Conservation (phyloP, 2,797 vertebrate species). For the Somateria mollissima region DNA sequence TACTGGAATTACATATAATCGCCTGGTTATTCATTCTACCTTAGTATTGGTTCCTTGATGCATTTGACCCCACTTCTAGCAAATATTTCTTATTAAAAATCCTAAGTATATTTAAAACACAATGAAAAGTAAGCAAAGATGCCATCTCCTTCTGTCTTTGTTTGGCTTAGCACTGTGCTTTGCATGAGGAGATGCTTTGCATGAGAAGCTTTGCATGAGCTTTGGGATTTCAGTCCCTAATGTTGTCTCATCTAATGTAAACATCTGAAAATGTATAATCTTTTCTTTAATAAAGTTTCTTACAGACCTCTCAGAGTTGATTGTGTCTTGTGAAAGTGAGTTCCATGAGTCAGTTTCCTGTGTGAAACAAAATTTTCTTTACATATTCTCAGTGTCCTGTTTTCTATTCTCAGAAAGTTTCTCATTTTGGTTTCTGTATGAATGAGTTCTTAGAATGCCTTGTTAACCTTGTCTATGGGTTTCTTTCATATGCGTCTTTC, state of each 20-base stretch:
- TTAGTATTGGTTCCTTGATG: neutral
- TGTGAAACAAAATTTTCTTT: constrained; percentile 43
- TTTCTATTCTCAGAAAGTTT: constrained; percentile 29
- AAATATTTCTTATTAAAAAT: neutral
- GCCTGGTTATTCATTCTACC: constrained; percentile 53
- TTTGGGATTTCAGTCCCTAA: constrained; percentile 49
- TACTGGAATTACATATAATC: constrained; percentile 66
- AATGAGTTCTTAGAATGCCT: neutral
- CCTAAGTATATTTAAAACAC: neutral
- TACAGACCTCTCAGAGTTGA: constrained; percentile 20
- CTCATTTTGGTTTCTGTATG: neutral
- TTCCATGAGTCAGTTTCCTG: constrained; percentile 29
- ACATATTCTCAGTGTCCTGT: neutral
- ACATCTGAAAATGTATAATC: constrained; percentile 55
- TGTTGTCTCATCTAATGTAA: constrained; percentile 38
- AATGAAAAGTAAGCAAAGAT: constrained; percentile 20
- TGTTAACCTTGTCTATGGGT: neutral
- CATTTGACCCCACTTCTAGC: neutral
- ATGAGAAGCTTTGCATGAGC: constrained; percentile 46
- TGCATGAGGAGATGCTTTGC: constrained; percentile 31
- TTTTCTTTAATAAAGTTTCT: constrained; percentile 58
- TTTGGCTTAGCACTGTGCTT: neutral
- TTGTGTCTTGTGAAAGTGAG: constrained; percentile 23
- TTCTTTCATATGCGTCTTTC: neutral
- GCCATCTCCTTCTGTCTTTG: neutral